Evolutionary conservation across 2,888 invertebrate species (phyloP), one percentile per base, ranked within the genome.

Genomic region (Nebria brevicollis): DNA sequence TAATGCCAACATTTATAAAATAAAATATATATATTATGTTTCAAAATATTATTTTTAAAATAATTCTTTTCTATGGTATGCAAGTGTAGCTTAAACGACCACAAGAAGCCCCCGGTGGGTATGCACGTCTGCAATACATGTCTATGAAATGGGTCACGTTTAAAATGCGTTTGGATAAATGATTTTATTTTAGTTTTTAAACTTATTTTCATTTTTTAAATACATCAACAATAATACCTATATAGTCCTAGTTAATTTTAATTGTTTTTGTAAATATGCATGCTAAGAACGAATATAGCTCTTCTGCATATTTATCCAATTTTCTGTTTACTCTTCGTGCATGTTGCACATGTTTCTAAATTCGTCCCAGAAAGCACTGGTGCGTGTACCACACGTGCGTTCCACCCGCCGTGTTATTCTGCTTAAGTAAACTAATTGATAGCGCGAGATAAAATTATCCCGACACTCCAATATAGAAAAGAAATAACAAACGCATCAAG

Each of bases 351-450:
- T 54, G 54, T 54, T 54, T 54, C 54, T 54, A 54, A 54, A 54
- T 54, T 54, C 54, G 54, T 54, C 54, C 1, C 54, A 54, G 54
- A 54, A 54, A 11, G 54, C 54, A 54, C 4, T 54, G 54, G 54
- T 54, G 54, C 54, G 54, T 54, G 54, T 54, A 11, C 54, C 13
- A 54, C 54, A 54, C 54, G 54, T 54, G 54, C 54, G 54, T 54
- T 54, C 54, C 54, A 54, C 54, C 54, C 54, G 54, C 54, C 54
- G 54, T 54, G 54, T 54, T 54, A 54, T 54, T 54, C 54, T 54
- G 54, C 11, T 7, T 54, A 54, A 54, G 54, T 54, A 54, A 54
- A 54, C 54, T 54, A 54, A 54, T 54, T 54, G 54, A 54, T 54
- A 2, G 2, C 7, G 2, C 54, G 8, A 54, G 54, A 54, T 54